Base-by-base conservation (phyloP, 2,888 invertebrate genomes). In the Caenorhabditis sulstoni region DNA sequence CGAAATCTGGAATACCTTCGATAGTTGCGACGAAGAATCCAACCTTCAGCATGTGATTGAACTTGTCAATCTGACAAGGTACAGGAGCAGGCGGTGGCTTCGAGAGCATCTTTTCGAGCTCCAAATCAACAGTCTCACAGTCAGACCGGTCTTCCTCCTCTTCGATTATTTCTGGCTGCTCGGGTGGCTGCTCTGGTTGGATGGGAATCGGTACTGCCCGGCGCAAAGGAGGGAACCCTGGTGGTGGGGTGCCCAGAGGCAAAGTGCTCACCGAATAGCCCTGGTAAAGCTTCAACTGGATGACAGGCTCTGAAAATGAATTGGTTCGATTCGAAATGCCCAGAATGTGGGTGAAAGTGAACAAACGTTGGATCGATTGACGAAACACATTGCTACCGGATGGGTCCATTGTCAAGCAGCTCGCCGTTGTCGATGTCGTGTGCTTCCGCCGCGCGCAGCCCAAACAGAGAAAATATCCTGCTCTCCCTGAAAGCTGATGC, bases 21-120 rank as follows among this genome's bases (percentile, higher is more conserved):
- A 73, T 29, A 0, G 73, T 41, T 2, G 58, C 64, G 0, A 64
- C 35, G 29, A 73, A 73, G n/a, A 64, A 47, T 20, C 73, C 73
- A 37, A 64, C 47, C 44, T 52, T 41, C 11, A 73, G 47, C 1
- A 22, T 49, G 16, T 57, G 49, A 1, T 45, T 29, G 11, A 73
- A 65, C 3, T n/a, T 64, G 14, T 57, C 73, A 22, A 73, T 8
- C 20, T 58, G 64, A 14, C 22, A 12, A 18, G 58, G 50, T 1
- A 39, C 37, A 1, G 57, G 35, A 0, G 20, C 20, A 2, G 58
- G 41, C 16, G 44, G 50, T 3, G 39, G 41, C 12, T 44, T 23
- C 49, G 59, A 9, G 11, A 50, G 14, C 18, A 41, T 41, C n/a
- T 29, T 44, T 11, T 44, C 58, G 44, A 58, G 20, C 45, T 58